phyloP scores from a whole-genome alignment of 2,113 vertebrate genomes.

The Mungos mungo region DNA sequence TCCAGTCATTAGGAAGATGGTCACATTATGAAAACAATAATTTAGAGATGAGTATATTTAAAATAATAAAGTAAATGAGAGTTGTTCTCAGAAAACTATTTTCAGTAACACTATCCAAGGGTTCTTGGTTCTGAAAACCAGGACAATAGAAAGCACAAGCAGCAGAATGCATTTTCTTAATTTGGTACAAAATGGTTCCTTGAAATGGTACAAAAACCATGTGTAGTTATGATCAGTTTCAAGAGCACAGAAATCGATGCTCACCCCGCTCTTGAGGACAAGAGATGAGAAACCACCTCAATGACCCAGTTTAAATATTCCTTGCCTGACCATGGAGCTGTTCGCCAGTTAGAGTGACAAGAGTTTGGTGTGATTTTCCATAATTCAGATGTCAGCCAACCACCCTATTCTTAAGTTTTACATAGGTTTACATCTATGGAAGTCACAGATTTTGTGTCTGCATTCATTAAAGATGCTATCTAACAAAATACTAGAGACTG shows the following conservation, averaged over 20 bases:
- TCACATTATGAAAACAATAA: background rate
- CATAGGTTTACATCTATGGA: background rate
- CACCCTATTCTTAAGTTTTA: background rate
- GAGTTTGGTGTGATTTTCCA: background rate
- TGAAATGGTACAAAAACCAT: background rate
- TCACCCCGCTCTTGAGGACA: background rate
- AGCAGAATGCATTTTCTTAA: background rate
- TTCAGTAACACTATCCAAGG: background rate
- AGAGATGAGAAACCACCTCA: background rate
- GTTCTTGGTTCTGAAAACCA: background rate
- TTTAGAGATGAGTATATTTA: background rate
- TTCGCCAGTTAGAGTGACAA: background rate
- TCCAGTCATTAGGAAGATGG: background rate
- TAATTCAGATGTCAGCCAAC: background rate
- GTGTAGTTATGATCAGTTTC: background rate
- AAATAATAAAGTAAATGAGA: background rate
- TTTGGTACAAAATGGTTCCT: background rate
- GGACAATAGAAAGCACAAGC: background rate
- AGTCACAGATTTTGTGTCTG: background rate
- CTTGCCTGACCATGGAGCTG: rapidly evolving
- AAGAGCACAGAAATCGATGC: background rate
- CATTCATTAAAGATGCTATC: background rate
- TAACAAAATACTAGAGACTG: background rate
- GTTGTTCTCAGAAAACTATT: background rate
- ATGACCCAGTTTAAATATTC: background rate